Evolutionary conservation across 2,113 vertebrate species (phyloP), one percentile per base, ranked within the genome.

Genomic region (Callospermophilus lateralis): DNA sequence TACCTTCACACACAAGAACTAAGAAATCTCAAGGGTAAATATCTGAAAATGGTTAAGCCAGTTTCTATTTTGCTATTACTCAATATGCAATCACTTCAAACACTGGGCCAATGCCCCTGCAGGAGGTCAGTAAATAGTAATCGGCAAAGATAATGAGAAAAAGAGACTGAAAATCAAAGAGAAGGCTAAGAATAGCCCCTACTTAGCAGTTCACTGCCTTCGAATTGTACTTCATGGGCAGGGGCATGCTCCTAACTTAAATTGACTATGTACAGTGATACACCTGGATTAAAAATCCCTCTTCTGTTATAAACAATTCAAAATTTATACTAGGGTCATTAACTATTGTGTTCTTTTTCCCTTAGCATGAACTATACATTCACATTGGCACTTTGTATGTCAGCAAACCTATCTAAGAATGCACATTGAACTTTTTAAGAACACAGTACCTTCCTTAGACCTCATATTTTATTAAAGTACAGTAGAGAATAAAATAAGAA

Each of bases 121-220:
- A 89, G 67, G 78, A 93, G 39, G 74, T 73, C 58, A 65, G n/a
- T n/a, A 78, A 76, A 28, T 65, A 63, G 81, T 94, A 94, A 95
- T 68, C 94, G 73, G 83, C 32, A 83, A 95, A 78, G 67, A 96
- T 94, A 96, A 93, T 91, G 89, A 89, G 91, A 89, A 91, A 84
- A 94, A 51, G 74, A 79, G 77, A 85, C 5, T 3, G n/a, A 79
- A 96, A 93, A 73, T 90, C 48, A 55, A 95, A 85, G 74, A 19
- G n/a, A 94, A 84, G 13, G 5, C 45, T 84, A 9, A 87, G 58
- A 94, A 34, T 34, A 84, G 45, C 0, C 65, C 8, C 45, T 39
- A 34, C 8, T n/a, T 65, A 51, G 26, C 17, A 65, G 6, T 39
- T 28, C 6, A 15, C 10, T 39, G 45, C 26, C 16, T 68, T 42